phyloP scores from a whole-genome alignment of 2,797 vertebrate species.

The Sebastes glaucus region DNA sequence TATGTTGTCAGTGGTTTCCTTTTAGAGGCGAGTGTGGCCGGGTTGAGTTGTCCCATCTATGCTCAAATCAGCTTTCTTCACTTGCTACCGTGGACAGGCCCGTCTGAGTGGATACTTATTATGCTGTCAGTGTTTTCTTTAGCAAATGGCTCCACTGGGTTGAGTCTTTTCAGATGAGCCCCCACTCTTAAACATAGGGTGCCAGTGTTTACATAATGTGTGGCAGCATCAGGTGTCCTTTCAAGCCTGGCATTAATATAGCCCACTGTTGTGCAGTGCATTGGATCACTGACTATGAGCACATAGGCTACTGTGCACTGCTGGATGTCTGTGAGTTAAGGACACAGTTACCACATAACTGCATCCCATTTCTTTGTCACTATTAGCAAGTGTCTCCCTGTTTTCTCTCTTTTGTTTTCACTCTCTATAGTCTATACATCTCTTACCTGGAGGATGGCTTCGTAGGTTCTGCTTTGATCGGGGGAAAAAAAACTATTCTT shows the following conservation, averaged over 20 bases:
- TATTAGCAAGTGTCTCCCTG: background rate
- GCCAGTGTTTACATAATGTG: constrained; percentile 31
- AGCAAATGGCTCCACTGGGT: constrained; percentile 22
- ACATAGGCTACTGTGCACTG: background rate
- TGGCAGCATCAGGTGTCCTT: constrained; percentile 20
- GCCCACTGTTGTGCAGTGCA: background rate
- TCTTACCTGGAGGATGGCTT: background rate
- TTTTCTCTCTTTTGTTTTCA: background rate
- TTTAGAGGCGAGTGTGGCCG: constrained; percentile 26
- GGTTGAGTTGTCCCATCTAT: constrained; percentile 45
- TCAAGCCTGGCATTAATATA: background rate
- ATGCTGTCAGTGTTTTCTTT: constrained; percentile 64
- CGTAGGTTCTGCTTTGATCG: constrained; percentile 8
- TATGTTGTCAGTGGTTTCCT: constrained; percentile 56
- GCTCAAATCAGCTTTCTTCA: constrained; percentile 48
- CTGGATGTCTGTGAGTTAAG: background rate
- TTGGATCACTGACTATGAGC: background rate
- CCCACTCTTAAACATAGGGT: constrained; percentile 16
- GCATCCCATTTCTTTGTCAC: constrained; percentile 8
- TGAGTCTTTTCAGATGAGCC: constrained; percentile 40
- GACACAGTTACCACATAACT: background rate
- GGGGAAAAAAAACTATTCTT: background rate
- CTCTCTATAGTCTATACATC: background rate
- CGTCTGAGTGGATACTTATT: constrained; percentile 60
- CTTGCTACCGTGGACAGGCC: constrained; percentile 40